Percentiles rank a stretch among this genome's conserved stretches.
phyloP scores from a whole-genome alignment of 2,797 vertebrate species.

The Falco novaeseelandiae region DNA sequence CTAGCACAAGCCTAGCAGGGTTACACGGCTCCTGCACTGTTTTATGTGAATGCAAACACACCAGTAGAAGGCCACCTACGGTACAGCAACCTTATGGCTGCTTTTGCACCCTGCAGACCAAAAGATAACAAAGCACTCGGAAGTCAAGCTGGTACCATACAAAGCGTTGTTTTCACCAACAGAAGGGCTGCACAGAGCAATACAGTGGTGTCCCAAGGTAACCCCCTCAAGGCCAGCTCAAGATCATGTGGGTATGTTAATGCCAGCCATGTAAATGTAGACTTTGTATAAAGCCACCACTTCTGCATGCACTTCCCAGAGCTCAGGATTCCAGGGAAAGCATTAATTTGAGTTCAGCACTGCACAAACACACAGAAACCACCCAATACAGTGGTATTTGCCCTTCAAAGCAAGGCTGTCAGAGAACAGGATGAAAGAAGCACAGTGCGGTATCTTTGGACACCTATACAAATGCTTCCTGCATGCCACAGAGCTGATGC shows the following conservation, averaged over 20 bases:
- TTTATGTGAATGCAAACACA: neutral
- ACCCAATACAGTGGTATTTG: rapidly evolving
- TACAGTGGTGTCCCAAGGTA: neutral
- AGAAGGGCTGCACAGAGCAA: neutral
- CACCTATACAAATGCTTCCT: neutral
- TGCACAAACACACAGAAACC: neutral
- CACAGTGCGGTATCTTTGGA: rapidly evolving
- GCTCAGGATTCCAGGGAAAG: neutral
- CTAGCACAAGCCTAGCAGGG: neutral
- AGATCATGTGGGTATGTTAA: neutral
- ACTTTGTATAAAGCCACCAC: neutral
- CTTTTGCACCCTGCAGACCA: neutral
- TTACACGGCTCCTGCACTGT: neutral
- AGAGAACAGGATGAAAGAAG: neutral
- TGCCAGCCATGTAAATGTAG: neutral
- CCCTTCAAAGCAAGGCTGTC: neutral
- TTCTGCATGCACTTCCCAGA: neutral
- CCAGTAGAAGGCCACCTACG: neutral
- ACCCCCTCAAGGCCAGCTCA: neutral
- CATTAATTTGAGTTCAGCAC: neutral
- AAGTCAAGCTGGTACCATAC: neutral
- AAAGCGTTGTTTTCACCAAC: neutral
- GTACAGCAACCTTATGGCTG: neutral
- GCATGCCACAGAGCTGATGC: neutral
- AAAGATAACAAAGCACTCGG: neutral